Evolutionary conservation across 1,140 invertebrate species (phyloP).

Genomic region (Drosophila sulfurigaster): DNA sequence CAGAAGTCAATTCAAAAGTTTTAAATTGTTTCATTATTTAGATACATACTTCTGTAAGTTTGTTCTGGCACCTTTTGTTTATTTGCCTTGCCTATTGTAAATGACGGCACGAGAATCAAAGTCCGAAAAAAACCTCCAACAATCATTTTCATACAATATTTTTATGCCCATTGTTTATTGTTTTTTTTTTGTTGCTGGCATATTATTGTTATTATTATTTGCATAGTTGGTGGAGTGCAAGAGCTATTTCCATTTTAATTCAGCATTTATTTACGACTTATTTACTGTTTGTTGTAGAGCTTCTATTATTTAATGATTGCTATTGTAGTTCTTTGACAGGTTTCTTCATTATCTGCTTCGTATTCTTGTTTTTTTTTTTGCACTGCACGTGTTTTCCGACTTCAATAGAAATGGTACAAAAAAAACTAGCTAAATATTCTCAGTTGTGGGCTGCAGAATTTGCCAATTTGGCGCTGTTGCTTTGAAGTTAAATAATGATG

Average conservation of each 20-base stretch:
- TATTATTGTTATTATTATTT: constrained; percentile 47
- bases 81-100: constrained; percentile 21
- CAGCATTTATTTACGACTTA: constrained; percentile 62
- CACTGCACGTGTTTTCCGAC: constrained; percentile 39
- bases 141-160: constrained; percentile 49
- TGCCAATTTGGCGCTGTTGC: constrained; percentile 37
- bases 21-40: constrained; percentile 66
- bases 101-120: constrained; percentile 20
- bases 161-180: constrained; percentile 48
- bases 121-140: constrained; percentile 22
- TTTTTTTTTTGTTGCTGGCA: constrained; percentile 8
- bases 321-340: constrained; percentile 54
- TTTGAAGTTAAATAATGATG: constrained; percentile 36
- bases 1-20: constrained; percentile 65
- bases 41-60: constrained; percentile 49
- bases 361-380: constrained; percentile 9
- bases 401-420: constrained; percentile 28
- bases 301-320: constrained; percentile 66
- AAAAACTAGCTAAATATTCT: constrained; percentile 30
- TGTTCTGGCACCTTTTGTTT: constrained; percentile 40
- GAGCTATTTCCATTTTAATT: constrained; percentile 60
- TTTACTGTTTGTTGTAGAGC: constrained; percentile 27
- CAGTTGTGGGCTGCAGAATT: constrained; percentile 38
- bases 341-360: constrained; percentile 42
- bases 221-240: constrained; percentile 45